Evolutionary conservation across 2,113 vertebrate species (phyloP).

Genomic region (Gallinago media): DNA sequence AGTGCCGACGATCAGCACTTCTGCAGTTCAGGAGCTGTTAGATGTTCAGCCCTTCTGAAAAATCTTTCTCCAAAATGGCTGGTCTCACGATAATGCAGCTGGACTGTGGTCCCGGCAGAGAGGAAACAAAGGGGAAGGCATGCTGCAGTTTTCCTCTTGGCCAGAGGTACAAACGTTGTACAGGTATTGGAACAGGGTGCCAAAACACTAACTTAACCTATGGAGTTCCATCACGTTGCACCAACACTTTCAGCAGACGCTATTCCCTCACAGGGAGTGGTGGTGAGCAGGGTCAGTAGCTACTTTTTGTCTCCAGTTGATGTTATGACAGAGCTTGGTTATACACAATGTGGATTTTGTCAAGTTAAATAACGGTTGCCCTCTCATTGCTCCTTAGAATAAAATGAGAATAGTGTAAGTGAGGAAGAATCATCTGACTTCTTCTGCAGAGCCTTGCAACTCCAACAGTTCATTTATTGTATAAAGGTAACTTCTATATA

Average conservation of each 20-base stretch:
- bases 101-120: neutral
- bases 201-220: neutral
- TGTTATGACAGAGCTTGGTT: neutral
- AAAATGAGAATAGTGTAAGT: constrained; percentile 6
- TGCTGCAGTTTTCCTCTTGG: neutral
- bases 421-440: constrained; percentile 6
- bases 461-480: constrained; percentile 37
- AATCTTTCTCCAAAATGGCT: neutral
- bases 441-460: neutral
- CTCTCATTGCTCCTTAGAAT: constrained; percentile 26
- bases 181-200: neutral
- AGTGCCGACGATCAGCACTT: neutral
- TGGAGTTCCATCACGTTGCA: neutral
- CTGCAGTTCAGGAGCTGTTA: neutral
- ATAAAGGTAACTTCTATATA: constrained; percentile 41
- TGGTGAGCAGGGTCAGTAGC: neutral
- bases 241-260: rapidly evolving
- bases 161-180: neutral
- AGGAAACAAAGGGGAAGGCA: neutral
- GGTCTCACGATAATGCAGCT: neutral
- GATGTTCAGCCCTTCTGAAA: neutral
- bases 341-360: neutral
- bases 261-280: neutral
- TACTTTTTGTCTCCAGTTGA: neutral
- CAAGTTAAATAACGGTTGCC: neutral